phyloP scores from a whole-genome alignment of 2,888 invertebrate species.

The Cheilosia pagana region DNA sequence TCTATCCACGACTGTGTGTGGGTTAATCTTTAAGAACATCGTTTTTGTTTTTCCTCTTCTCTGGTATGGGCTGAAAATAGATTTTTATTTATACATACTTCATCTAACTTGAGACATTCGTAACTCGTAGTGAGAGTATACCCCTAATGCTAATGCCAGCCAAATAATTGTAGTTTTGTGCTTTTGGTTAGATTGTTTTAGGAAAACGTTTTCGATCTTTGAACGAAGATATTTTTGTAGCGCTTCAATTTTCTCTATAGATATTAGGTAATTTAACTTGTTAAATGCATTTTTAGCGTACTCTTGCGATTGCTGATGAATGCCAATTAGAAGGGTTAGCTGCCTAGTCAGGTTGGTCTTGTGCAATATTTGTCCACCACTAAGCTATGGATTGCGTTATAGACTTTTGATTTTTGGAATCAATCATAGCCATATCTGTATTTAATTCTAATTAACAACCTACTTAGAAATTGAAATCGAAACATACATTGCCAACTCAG shows the following conservation, averaged over 20 bases:
- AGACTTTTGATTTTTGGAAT: no score
- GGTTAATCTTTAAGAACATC: constrained; percentile 62
- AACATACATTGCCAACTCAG: neutral
- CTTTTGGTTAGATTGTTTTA: constrained; percentile 32
- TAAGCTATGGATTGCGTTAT: neutral
- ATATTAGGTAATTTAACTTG: no score
- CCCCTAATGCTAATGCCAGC: constrained; percentile 38
- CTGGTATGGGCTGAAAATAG: constrained; percentile 68
- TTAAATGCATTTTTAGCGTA: constrained; percentile 15
- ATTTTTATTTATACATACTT: constrained; percentile 72
- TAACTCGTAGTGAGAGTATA: constrained; percentile 58
- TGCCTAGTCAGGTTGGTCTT: neutral
- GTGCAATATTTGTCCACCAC: neutral
- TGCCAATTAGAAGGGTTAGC: constrained; percentile 4
- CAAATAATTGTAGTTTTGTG: constrained; percentile 55
- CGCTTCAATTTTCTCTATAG: neutral
- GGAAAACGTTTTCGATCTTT: neutral
- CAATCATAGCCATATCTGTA: no score
- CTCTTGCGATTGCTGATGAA: neutral
- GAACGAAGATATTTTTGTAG: neutral
- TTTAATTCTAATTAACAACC: no score
- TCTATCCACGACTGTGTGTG: constrained; percentile 57
- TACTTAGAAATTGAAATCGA: no score
- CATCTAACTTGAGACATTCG: constrained; percentile 68
- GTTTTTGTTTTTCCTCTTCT: constrained; percentile 19